phyloP scores from a whole-genome alignment of 2,797 vertebrate genomes.

The Hirundo rustica region DNA sequence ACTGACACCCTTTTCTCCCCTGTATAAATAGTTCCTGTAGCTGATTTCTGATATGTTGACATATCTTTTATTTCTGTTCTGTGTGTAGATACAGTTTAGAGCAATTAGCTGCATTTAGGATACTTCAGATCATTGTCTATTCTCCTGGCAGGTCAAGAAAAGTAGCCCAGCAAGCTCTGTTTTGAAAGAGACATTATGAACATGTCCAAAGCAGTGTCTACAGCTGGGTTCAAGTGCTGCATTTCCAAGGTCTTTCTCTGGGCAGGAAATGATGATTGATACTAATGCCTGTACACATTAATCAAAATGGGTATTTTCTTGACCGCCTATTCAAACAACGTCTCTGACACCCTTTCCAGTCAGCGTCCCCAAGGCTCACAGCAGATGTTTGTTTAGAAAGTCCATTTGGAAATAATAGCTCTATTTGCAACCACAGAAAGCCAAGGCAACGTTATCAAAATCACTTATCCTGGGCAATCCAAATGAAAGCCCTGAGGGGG shows the following conservation, averaged over 20 bases:
- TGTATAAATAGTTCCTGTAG: background rate
- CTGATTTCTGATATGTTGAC: background rate
- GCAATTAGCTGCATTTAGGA: slow-evolving; percentile 23
- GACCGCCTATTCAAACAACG: background rate
- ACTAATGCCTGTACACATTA: slow-evolving; percentile 28
- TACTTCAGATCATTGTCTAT: slow-evolving; percentile 32
- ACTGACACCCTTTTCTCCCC: background rate
- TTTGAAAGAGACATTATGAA: slow-evolving; percentile 38
- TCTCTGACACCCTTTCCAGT: background rate
- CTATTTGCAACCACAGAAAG: slow-evolving; percentile 28
- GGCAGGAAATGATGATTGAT: slow-evolving; percentile 39
- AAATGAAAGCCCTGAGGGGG: background rate
- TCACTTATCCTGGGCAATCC: background rate
- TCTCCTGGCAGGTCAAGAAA: background rate
- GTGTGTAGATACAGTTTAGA: background rate
- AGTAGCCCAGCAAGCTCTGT: background rate
- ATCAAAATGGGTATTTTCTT: slow-evolving; percentile 51
- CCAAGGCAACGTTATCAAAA: slow-evolving; percentile 15
- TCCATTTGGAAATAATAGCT: slow-evolving; percentile 54
- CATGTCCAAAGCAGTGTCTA: background rate
- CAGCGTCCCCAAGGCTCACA: background rate
- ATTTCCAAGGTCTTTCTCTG: slow-evolving; percentile 42
- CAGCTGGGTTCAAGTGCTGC: slow-evolving; percentile 28
- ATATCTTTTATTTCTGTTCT: slow-evolving; percentile 4
- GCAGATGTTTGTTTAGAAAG: slow-evolving; percentile 42